Evolutionary conservation across 2,797 vertebrate genomes (phyloP), one percentile per base, ranked within the genome.

Genomic region (Clarias pachynema): DNA sequence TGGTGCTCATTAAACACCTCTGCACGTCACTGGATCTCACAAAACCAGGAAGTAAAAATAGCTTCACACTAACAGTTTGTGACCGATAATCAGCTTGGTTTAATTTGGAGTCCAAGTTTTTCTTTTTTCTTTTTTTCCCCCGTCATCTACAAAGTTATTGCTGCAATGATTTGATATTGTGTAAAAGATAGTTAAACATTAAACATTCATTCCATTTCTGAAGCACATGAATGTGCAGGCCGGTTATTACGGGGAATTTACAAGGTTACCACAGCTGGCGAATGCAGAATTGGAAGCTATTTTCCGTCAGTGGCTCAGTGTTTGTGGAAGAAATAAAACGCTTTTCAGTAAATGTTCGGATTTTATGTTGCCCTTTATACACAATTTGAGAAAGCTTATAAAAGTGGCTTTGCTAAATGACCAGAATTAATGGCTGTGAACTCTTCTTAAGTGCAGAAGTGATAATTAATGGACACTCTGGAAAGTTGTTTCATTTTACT

Each of bases 1-100:
- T 92, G 91, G 91, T 88, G 88, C 89, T 92, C 89, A 87, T 94
- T 93, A 92, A 85, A 87, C 83, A 90, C 87, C 84, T 89, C 89
- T 91, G 90, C 82, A 85, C 90, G 89, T 89, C 89, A 85, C 89
- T 77, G 89, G 89, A 86, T 91, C 89, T 87, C 89, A 78, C 72
- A 87, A 81, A 81, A 83, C 70, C 81, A 69, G 82, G 75, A 86
- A 69, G 60, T 86, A 80, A 86, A 87, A 88, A 89, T 57, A 85
- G 72, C 70, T 72, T 82, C 84, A 74, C 83, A 72, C 65, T 82
- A 69, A 40, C 72, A 14, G 68, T 34, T 57, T 82, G 79, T 84
- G 83, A 63, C 79, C 56, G 65, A n/a, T 77, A 84, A 87, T 87
- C 82, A 84, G 79, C 56, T 29, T 26, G 49, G 60, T 75, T 75